A percentile compares a stretch with the other conserved stretches of the same genome.
phyloP scores from a whole-genome alignment of 2,113 vertebrate species.

The Balaeniceps rex region DNA sequence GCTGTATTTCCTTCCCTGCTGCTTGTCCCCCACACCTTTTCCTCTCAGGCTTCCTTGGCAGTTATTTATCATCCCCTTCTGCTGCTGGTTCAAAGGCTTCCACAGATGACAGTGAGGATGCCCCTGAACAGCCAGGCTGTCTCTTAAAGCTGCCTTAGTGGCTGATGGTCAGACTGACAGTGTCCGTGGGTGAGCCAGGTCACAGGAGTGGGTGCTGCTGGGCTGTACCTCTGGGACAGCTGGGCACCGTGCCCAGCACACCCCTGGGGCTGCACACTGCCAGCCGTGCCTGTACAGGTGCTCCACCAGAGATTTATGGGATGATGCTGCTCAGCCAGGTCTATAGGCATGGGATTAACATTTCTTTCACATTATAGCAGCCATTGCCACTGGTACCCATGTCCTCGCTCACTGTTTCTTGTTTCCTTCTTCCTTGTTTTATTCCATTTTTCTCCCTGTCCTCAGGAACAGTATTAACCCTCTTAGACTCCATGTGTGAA shows the following conservation, averaged over 20 bases:
- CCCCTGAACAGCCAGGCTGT: neutral
- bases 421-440: neutral
- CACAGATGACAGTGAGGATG: neutral
- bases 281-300: neutral
- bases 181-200: accelerated
- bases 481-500: too few relatives aligned
- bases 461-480: neutral
- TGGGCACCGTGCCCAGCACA: neutral
- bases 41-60: neutral
- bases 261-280: neutral
- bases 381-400: neutral
- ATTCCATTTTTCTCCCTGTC: neutral
- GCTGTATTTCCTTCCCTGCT: neutral
- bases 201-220: neutral
- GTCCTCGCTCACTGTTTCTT: neutral
- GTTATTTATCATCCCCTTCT: neutral
- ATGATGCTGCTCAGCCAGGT: neutral
- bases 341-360: neutral
- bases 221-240: neutral
- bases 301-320: neutral
- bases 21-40: neutral
- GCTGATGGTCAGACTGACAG: neutral
- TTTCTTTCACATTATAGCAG: neutral
- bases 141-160: too few relatives aligned
- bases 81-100: neutral